Conservation (phyloP, 1,140 invertebrate species). For the Choristoneura fumiferana region DNA sequence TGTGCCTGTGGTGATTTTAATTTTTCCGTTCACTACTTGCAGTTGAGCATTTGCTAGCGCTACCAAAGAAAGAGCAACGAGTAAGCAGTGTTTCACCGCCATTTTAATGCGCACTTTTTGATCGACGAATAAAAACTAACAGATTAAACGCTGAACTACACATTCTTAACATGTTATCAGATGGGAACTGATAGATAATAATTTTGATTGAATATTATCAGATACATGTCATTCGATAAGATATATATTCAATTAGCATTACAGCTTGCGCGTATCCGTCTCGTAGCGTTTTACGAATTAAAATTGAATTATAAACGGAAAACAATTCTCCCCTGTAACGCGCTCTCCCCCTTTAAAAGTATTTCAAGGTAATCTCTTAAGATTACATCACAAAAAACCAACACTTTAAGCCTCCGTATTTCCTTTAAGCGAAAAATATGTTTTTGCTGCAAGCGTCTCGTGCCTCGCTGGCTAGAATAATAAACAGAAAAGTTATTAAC, state of each 20-base stretch:
- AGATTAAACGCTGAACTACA: too few relatives aligned
- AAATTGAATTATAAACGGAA: conserved; percentile 21
- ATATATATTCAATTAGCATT: background rate
- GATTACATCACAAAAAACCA: conserved; percentile 61
- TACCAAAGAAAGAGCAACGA: background rate
- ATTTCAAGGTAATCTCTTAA: conserved; percentile 70
- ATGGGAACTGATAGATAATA: background rate
- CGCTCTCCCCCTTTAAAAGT: conserved; percentile 51
- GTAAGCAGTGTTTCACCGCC: background rate
- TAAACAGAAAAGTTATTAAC: conserved; percentile 46
- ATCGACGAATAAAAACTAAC: background rate
- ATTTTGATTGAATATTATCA: background rate
- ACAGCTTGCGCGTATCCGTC: too few relatives aligned
- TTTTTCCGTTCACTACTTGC: conserved; percentile 40
- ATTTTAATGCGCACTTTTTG: conserved; percentile 2
- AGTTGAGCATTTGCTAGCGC: conserved; percentile 20
- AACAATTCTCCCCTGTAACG: conserved; percentile 48
- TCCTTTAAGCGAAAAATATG: conserved; percentile 57
- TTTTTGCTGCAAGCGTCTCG: conserved; percentile 28
- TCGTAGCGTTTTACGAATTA: too few relatives aligned
- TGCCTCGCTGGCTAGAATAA: conserved; percentile 35
- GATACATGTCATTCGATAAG: background rate
- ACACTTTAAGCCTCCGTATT: conserved; percentile 64
- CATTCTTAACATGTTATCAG: background rate
- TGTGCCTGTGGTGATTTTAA: conserved; percentile 55